Percentiles rank a stretch among this genome's conserved stretches.
phyloP scores from a whole-genome alignment of 2,888 invertebrate genomes.

The Philopedon plagiatum region DNA sequence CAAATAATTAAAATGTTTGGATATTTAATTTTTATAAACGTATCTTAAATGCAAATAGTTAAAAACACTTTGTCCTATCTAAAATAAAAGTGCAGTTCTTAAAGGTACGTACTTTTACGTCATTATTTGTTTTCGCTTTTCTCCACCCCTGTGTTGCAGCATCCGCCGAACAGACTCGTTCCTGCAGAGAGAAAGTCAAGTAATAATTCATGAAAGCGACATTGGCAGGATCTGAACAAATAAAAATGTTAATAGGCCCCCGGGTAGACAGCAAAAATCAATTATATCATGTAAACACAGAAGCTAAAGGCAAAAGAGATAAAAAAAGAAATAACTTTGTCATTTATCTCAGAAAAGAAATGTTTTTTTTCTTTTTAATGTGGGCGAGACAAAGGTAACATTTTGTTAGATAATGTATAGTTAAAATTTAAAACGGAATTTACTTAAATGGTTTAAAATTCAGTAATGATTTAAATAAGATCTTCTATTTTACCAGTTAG shows the following conservation, averaged over 20 bases:
- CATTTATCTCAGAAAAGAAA: background rate
- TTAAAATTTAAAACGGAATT: no score
- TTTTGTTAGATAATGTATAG: background rate
- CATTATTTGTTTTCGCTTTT: background rate
- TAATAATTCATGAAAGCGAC: slow-evolving; percentile 6
- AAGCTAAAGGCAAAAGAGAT: background rate
- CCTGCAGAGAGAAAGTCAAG: background rate
- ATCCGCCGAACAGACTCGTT: background rate
- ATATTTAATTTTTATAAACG: no score
- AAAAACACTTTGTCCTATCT: no score
- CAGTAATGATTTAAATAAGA: no score
- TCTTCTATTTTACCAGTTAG: no score
- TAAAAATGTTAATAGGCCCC: slow-evolving; percentile 26
- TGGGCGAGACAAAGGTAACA: background rate
- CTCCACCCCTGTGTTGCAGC: background rate
- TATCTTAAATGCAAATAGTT: no score
- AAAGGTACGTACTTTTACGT: background rate
- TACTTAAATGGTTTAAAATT: no score
- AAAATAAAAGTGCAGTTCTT: no score
- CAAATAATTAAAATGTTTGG: no score
- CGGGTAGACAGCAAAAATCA: slow-evolving; percentile 20
- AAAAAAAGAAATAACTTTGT: background rate
- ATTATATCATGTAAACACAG: slow-evolving; percentile 27
- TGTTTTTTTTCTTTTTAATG: background rate
- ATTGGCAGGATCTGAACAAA: slow-evolving; percentile 18